Base-by-base conservation (phyloP, 1,140 invertebrate genomes). In the Nixonia krombeini region DNA sequence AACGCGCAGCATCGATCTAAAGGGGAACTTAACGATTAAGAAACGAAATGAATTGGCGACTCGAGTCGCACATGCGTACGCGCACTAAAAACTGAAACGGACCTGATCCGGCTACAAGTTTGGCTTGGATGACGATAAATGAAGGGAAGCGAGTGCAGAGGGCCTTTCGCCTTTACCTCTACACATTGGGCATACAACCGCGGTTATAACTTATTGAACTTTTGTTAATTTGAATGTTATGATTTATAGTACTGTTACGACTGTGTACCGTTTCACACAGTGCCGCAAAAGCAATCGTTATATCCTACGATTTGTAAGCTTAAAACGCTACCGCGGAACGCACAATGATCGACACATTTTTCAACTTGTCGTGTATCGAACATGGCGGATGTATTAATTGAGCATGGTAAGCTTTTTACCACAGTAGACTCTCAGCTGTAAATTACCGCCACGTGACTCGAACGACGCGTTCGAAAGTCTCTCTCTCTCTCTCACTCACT, bases 191-290 rank as follows among this genome's bases (percentile, higher is more conserved):
- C 37, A 21, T n/a, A n/a, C 37, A 17, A 40, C 18, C 17, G 16
- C 15, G 16, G 15, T 17, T 18, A 18, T 40, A 40, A 40, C 18
- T 40, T 40, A 40, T 40, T 17, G 37, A 18, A 18, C 37, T 16
- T 40, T 40, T 40, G 37, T 40, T 40, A 40, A 40, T 40, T 40
- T 40, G 37, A 40, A 40, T 40, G 18, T 40, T 40, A 40, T 40
- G 37, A 40, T 40, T 40, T 40, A 40, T 21, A 40, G 37, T 10
- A 15, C 33, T 15, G 33, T 37, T 37, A 37, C 33, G 33, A 37
- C 9, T 15, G 15, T 2, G 33, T 37, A 37, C 33, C 33, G 33
- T 13, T 37, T 37, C 10, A 2, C 6, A 3, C 21, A 7, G 33
- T 7, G 15, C 33, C 10, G 33, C 10, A 37, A 37, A 37, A 21